These are phyloP conservation scores for Dichetophora obliterata DNA, from an alignment of 2,888 invertebrate species.

Conservation along the genomic window DNA sequence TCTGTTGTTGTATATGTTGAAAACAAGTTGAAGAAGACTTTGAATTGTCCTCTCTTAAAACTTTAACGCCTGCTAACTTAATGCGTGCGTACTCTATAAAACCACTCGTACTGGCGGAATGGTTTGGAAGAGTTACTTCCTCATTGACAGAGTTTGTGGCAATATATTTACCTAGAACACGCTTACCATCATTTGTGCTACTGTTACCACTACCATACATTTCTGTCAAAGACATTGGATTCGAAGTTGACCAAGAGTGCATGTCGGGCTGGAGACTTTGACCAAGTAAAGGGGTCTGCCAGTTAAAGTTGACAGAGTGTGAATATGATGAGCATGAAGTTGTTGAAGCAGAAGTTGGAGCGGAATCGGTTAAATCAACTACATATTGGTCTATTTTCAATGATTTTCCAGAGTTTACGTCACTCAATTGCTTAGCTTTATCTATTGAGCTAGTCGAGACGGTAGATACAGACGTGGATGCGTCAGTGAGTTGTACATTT, in stretches of 20 bases:
- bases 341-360: constrained; percentile 30
- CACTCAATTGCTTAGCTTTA: neutral
- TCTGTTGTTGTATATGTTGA: neutral
- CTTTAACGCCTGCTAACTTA: constrained; percentile 49
- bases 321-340: constrained; percentile 40
- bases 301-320: constrained; percentile 50
- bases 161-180: neutral
- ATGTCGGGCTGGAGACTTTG: constrained; percentile 53
- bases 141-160: constrained; percentile 3
- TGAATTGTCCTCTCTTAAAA: constrained; percentile 4
- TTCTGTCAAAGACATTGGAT: constrained; percentile 55
- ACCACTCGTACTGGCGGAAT: constrained; percentile 57
- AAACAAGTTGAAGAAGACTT: neutral
- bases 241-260: constrained; percentile 54
- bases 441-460: constrained; percentile 13
- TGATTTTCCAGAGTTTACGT: neutral
- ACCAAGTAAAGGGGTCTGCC: constrained; percentile 51
- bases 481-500: constrained; percentile 21
- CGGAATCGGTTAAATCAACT: constrained; percentile 40
- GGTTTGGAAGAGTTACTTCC: constrained; percentile 58
- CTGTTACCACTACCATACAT: constrained; percentile 52
- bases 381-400: constrained; percentile 4
- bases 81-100: constrained; percentile 59
- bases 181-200: constrained; percentile 38
- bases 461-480: constrained; percentile 21